phyloP scores from a whole-genome alignment of 1,140 invertebrate species.

The Zeugodacus cucurbitae region DNA sequence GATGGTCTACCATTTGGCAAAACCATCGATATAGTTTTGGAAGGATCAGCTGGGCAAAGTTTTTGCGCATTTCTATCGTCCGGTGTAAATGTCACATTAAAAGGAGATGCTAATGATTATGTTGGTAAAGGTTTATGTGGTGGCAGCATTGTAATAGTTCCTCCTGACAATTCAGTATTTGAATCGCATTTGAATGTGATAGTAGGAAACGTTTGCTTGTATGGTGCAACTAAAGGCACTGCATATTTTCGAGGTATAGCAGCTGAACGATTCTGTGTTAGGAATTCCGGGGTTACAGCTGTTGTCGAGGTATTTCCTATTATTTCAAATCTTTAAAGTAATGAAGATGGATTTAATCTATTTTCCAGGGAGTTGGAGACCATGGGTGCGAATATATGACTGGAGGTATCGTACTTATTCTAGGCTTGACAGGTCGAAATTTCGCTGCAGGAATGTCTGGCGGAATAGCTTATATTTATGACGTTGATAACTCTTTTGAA shows the following conservation, averaged over 20 bases:
- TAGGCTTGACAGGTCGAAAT: slow-evolving; percentile 95
- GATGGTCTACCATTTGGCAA: slow-evolving; percentile 84
- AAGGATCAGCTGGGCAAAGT: slow-evolving; percentile 97
- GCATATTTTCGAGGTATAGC: slow-evolving; percentile 97
- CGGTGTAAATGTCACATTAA: slow-evolving; percentile 89
- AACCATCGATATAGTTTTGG: slow-evolving; percentile 87
- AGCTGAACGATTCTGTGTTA: slow-evolving; percentile 96
- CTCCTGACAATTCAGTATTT: slow-evolving; percentile 85
- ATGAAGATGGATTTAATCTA: neutral
- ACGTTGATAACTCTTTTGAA: slow-evolving; percentile 85
- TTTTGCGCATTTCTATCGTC: slow-evolving; percentile 97
- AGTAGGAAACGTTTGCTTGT: slow-evolving; percentile 97
- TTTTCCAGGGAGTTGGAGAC: slow-evolving; percentile 92
- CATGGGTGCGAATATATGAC: slow-evolving; percentile 99
- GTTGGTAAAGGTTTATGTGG: slow-evolving; percentile 96
- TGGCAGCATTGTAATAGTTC: slow-evolving; percentile 94
- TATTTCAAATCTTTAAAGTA: neutral
- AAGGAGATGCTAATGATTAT: slow-evolving; percentile 99
- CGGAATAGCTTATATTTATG: slow-evolving; percentile 96
- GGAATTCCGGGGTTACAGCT: slow-evolving; percentile 95
- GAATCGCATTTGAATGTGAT: slow-evolving; percentile 96
- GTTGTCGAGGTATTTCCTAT: slow-evolving; percentile 75
- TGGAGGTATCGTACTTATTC: slow-evolving; percentile 89
- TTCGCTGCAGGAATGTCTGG: slow-evolving; percentile 99
- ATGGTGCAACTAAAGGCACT: slow-evolving; percentile 94